Base-by-base conservation (phyloP, 2,888 invertebrate species). In the Cryptophagus acutangulus region DNA sequence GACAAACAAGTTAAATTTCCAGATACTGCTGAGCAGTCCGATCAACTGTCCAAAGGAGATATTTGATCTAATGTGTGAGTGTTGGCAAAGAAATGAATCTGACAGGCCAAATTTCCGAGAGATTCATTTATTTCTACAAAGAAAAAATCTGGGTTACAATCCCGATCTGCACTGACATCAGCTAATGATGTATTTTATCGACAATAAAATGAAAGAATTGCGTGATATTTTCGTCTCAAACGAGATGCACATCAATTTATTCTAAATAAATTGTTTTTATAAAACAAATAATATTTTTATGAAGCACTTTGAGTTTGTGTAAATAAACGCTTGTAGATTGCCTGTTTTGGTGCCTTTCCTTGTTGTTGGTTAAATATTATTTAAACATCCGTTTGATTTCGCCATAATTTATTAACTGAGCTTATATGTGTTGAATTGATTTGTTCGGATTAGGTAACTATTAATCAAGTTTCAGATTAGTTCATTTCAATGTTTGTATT, bases 41-140 rank as follows among this genome's bases (percentile, higher is more conserved):
- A 74, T 79, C 58, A 82, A 83, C 69, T 87, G 87, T 66, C 84
- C 87, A 17, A 83, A 84, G 60, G 88, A 90, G 69, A 85, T 90
- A 58, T 88, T 82, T 70, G 87, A 88, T 66, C 71, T 90, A 61
- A 87, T 90, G 85, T 76, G 80, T 59, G 88, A 90, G 63, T 90
- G 89, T 65, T 90, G 89, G 89, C 84, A 87, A 62, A 73, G 85
- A 37, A 82, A 83, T 63, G 86, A 86, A 58, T 73, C 76, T 26
- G 81, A 81, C 67, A 73, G 89, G 41, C 89, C 89, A 31, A 81
- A 79, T 57, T 90, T 90, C 70, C 75, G 82, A 45, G 89, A 90
- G 68, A 88, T 90, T 58, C 86, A 88, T 70, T 74, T 88, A 67
- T 90, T 90, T 71, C 74, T 89, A 49, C 86, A 84, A 66, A 73